A percentile compares a stretch with the other conserved stretches of the same genome.
Evolutionary conservation across 2,113 vertebrate genomes (phyloP).

Genomic region (Boulengeromyrus knoepffleri): DNA sequence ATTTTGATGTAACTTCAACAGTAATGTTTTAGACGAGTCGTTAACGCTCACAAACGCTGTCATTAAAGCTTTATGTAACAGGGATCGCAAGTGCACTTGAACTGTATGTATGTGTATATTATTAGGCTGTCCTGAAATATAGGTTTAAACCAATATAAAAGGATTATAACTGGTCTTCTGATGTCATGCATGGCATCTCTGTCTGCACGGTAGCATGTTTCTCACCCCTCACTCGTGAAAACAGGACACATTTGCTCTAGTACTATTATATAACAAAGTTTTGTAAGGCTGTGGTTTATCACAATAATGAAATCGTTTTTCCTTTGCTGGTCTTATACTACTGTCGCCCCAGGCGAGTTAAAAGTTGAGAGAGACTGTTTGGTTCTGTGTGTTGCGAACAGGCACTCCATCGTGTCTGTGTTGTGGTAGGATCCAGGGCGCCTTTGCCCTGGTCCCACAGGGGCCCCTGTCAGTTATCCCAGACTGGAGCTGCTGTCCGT

Average conservation of each 20-base stretch:
- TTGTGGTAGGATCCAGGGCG: neutral
- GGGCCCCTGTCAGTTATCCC: neutral
- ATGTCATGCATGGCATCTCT: neutral
- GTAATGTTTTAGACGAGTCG: neutral
- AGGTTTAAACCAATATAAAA: neutral
- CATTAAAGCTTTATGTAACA: neutral
- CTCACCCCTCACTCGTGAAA: neutral
- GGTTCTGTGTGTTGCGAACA: neutral
- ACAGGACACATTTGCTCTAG: constrained; percentile 9
- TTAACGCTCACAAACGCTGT: neutral
- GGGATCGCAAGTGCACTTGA: neutral
- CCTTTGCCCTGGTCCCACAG: neutral
- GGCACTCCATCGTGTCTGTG: neutral
- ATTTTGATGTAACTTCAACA: neutral
- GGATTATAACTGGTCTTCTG: neutral
- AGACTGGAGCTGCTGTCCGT: neutral
- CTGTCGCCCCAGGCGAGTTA: neutral
- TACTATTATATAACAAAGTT: constrained; percentile 42
- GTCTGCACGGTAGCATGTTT: neutral
- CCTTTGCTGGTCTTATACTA: constrained; percentile 10
- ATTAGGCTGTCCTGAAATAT: neutral
- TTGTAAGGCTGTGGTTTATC: constrained; percentile 19
- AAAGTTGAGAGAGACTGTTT: neutral
- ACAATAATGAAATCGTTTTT: constrained; percentile 27
- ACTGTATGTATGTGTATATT: neutral